Percentiles rank a stretch among this genome's conserved stretches.
These are phyloP conservation scores for Sternarchorhynchus goeldii DNA, from an alignment of 2,797 vertebrate species.

Conservation along the genomic window DNA sequence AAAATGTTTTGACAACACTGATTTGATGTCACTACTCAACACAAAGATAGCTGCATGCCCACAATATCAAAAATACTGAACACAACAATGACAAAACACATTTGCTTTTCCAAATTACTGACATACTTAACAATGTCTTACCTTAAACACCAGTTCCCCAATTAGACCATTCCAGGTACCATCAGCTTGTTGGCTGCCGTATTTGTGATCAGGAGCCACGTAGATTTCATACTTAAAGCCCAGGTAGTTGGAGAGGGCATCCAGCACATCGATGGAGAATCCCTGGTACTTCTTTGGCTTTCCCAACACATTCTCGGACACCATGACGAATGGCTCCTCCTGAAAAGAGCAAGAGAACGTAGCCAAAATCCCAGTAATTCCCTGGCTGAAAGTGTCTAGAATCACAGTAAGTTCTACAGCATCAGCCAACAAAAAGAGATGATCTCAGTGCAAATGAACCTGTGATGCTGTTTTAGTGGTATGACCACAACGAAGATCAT, in stretches of 20 bases:
- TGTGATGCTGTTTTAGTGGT: background rate
- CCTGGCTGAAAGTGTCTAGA: background rate
- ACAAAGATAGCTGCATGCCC: background rate
- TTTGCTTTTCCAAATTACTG: background rate
- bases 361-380: too few relatives aligned
- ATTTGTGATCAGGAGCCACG: constrained; percentile 94
- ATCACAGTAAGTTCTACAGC: constrained; percentile 35
- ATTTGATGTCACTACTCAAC: background rate
- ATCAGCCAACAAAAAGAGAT: background rate
- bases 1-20: background rate
- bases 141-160: constrained; percentile 96
- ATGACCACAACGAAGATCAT: constrained; percentile 9
- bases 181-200: constrained; percentile 91
- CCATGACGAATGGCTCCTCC: constrained; percentile 99
- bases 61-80: background rate
- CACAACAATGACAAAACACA: background rate
- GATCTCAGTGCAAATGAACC: too few relatives aligned
- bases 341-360: constrained; percentile 61
- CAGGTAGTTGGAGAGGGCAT: constrained; percentile 93
- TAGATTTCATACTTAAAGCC: constrained; percentile 99
- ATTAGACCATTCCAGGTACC: constrained; percentile 96
- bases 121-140: constrained; percentile 67
- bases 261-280: constrained; percentile 94
- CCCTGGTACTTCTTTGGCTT: constrained; percentile 99
- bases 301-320: constrained; percentile 96